A percentile compares a stretch with the other conserved stretches of the same genome.
phyloP scores from a whole-genome alignment of 2,113 vertebrate species.

The Pogona vitticeps region DNA sequence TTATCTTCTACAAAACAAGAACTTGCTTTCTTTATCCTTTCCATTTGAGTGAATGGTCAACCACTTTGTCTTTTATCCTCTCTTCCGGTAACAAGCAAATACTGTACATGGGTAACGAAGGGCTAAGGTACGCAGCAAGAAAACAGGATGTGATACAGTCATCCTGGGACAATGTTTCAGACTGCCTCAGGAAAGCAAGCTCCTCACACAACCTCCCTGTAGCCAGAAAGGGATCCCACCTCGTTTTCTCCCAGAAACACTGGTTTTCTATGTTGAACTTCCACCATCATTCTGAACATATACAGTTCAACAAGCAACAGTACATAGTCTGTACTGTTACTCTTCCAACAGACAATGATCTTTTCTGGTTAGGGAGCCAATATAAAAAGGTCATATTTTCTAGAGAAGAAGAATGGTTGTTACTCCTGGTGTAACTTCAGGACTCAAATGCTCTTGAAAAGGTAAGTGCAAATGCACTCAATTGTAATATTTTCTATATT shows the following conservation, averaged over 20 bases:
- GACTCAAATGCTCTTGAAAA: neutral
- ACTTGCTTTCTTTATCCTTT: neutral
- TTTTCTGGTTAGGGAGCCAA: neutral
- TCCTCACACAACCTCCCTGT: neutral
- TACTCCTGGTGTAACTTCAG: neutral
- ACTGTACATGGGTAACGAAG: neutral
- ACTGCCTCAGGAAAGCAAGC: no score
- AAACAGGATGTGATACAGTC: neutral
- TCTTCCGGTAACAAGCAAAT: neutral
- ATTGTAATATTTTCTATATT: no score
- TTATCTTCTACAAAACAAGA: neutral
- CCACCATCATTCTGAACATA: neutral
- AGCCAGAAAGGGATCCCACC: neutral
- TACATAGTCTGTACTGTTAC: neutral
- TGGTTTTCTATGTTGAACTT: neutral
- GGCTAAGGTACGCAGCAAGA: neutral
- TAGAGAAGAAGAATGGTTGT: neutral
- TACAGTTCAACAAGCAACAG: neutral
- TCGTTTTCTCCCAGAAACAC: neutral
- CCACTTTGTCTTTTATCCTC: neutral
- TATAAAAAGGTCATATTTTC: neutral
- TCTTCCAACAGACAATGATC: neutral
- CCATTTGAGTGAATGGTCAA: neutral
- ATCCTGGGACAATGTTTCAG: neutral
- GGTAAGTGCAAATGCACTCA: neutral